Evolutionary conservation across 2,113 vertebrate genomes (phyloP), one percentile per base, ranked within the genome.

Genomic region (Spea multiplicata): DNA sequence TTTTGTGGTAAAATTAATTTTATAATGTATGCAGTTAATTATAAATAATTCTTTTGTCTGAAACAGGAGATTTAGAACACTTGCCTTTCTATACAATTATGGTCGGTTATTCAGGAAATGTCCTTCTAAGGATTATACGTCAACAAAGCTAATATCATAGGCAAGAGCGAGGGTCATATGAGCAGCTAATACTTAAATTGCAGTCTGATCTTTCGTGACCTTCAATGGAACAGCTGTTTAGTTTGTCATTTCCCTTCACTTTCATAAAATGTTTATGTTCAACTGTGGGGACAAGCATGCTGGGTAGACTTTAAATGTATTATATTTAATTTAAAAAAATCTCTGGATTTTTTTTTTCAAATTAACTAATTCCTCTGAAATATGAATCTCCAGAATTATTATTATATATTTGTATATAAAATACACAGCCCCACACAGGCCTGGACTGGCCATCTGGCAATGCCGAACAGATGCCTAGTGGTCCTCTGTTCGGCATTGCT

Each of bases 141-240:
- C 73, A 50, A 59, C 44, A 10, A 59, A 10, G 53, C 30, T 59
- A 59, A 59, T 72, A 75, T 52, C 44, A 10, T 66, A 44, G 12
- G 10, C 48, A 17, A 17, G 14, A 64, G 61, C n/a, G 30, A 5
- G 8, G 61, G n/a, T 5, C 50, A 66, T 12, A 46, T 8, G 5
- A 52, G 46, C 48, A n/a, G 30, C 2, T 49, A 50, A 9, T 44
- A n/a, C 17, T 71, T 17, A n/a, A 17, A n/a, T 50, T 44, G 16
- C 62, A 49, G 12, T 10, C 47, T 53, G 48, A 66, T 75, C 73
- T 75, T 53, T 46, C 9, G 48, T 53, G 16, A 66, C 62, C 73
- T 53, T 53, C 61, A 65, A 8, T 8, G 10, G 45, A 10, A 30
- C 57, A 72, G 61, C 61, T 17, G 5, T 64, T 64, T 7, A 64